Percentiles rank a stretch among this genome's conserved stretches.
phyloP scores from a whole-genome alignment of 2,113 vertebrate genomes.

The Halcyon malimbica region DNA sequence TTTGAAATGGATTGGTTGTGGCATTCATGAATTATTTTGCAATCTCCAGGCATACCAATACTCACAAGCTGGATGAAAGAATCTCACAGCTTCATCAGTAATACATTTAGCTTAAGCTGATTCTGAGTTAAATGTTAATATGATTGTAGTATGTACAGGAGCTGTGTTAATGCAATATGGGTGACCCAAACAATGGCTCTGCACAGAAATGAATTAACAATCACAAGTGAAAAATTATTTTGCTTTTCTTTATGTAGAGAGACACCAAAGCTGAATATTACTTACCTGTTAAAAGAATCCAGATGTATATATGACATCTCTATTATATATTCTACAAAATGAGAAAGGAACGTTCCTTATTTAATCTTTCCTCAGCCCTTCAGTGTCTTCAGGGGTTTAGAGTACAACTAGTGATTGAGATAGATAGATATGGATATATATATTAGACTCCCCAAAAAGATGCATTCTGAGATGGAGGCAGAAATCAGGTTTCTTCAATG shows the following conservation, averaged over 20 bases:
- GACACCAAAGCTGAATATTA: background rate
- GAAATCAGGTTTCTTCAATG: background rate
- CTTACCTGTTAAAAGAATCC: background rate
- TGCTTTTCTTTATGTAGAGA: background rate
- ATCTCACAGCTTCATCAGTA: background rate
- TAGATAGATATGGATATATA: no score
- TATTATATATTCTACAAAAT: background rate
- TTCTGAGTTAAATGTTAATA: background rate
- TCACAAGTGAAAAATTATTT: background rate
- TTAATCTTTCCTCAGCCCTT: background rate
- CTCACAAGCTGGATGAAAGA: background rate
- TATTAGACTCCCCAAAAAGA: background rate
- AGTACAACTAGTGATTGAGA: background rate
- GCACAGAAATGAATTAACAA: background rate
- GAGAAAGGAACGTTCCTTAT: background rate
- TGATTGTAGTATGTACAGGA: background rate
- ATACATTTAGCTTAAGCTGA: background rate
- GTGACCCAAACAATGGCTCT: background rate
- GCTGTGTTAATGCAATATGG: background rate
- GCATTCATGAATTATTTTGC: background rate
- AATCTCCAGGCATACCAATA: background rate
- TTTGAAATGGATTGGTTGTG: background rate
- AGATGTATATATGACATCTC: background rate
- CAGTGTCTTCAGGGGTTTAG: background rate
- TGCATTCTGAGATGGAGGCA: background rate